Evolutionary conservation across 2,888 invertebrate species (phyloP), one percentile per base, ranked within the genome.

Genomic region (Silvanus unidentatus): DNA sequence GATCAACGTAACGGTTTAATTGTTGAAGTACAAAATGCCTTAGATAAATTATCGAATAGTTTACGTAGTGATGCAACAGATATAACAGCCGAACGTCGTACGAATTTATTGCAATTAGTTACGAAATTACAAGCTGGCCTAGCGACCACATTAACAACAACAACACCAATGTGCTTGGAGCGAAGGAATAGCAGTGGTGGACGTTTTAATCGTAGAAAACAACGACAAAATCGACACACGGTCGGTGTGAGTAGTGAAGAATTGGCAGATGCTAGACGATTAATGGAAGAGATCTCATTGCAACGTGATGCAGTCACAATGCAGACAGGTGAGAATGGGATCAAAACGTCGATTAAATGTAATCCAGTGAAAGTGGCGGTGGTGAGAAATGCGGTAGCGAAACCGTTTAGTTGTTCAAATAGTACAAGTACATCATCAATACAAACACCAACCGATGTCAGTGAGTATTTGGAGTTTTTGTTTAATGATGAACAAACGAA

Each of bases 211-310:
- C 78, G 80, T 48, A 70, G 77, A 8, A 77, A 81, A 44, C 76
- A 78, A 51, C 78, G 85, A 22, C 79, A 81, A 49, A 79, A 79
- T 38, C 73, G 91, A 1, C 88, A 91, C 68, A 91, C 91, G 0
- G 86, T 91, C 14, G 89, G 88, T 38, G 90, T 91, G 12, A 88
- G 86, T 30, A 78, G 80, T 36, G 88, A 88, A 64, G 91, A 91
- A 62, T 70, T 91, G 16, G 87, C 84, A 2, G 81, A 84, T 58
- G 91, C 91, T 0, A 76, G 90, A 37, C 79, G 82, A 45, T 78
- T 86, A 62, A 80, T 89, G 54, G 85, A 88, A 67, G 80, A 82
- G 58, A 77, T 77, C 64, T 68, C 75, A 3, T 63, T 77, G 38
- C 68, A 73, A 11, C 32, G 12, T 44, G 74, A 73, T 30, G 38